Evolutionary conservation across 2,797 vertebrate genomes (phyloP), one percentile per base, ranked within the genome.

Genomic region (Natrix natrix): DNA sequence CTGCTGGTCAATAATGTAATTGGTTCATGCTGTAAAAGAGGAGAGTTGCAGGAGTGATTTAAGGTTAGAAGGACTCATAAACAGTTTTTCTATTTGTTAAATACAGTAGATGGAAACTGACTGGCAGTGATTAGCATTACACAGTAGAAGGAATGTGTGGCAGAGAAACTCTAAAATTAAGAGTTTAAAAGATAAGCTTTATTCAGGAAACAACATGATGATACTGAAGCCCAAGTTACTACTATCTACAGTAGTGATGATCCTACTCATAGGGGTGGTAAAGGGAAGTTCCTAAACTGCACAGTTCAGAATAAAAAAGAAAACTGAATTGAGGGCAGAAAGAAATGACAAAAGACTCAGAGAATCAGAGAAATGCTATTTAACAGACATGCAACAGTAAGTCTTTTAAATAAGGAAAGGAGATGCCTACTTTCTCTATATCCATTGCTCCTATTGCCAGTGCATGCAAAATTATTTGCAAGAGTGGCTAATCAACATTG

Each of bases 1-100:
- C 52, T 55, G 48, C 89, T 93, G 87, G 91, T 83, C 91, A 91
- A 94, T 92, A 90, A 0, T 0, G 90, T 12, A 90, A 54, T 90
- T 92, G 86, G 91, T 87, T 91, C 91, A 95, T 92, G 89, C 0
- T 0, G 90, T 14, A 61, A 17, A 17, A 24, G 17, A 60, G 28
- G 52, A 52, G 57, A 26, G 1, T 91, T 92, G n/a, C 22, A 56
- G 32, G 14, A 66, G 20, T 66, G 12, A 14, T 43, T 43, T 28
- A 37, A 88, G 37, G 16, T 61, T 63, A 92, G 61, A 92, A 87
- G 26, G 61, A 56, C 87, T 88, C 13, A 55, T 57, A 60, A 91
- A 60, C 78, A 61, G 74, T 52, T 69, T 14, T 87, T 26, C 22
- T 26, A 88, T 87, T 12, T 1, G 48, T 43, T 26, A 91, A 91